These are phyloP conservation scores for Galemys pyrenaicus DNA, from an alignment of 2,113 vertebrate species.

Conservation along the genomic window DNA sequence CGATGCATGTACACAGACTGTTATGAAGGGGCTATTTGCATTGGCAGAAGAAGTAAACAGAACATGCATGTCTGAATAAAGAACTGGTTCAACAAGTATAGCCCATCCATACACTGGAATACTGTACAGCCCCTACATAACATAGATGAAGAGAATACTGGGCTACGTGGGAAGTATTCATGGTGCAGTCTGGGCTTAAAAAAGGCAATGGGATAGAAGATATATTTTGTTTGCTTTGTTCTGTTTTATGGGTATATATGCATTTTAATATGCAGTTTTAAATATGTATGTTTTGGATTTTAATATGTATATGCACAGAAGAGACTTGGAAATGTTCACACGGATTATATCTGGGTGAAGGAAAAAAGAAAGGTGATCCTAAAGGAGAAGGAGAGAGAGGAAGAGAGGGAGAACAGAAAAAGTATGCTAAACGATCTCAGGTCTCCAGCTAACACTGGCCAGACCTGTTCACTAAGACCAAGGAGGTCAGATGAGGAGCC, in stretches of 20 bases:
- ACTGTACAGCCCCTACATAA: background rate
- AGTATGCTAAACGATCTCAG: background rate
- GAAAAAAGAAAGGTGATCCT: background rate
- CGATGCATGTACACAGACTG: background rate
- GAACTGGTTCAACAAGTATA: background rate
- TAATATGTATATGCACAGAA: background rate
- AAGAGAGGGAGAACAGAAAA: background rate
- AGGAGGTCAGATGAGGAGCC: background rate
- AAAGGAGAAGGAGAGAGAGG: background rate
- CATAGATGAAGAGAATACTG: background rate
- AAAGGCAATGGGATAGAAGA: too few relatives aligned
- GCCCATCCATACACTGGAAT: background rate
- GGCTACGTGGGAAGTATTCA: background rate
- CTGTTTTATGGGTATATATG: too few relatives aligned
- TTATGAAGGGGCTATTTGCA: slow-evolving; percentile 1
- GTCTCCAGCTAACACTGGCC: background rate
- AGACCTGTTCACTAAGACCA: background rate
- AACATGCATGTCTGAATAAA: background rate
- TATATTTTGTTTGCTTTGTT: background rate
- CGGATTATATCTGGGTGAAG: background rate
- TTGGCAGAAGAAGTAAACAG: background rate
- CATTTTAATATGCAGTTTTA: too few relatives aligned
- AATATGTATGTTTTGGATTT: too few relatives aligned
- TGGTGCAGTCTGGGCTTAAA: background rate
- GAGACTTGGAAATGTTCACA: background rate